Evolutionary conservation across 2,113 vertebrate species (phyloP).

Genomic region (Hypomesus transpacificus): DNA sequence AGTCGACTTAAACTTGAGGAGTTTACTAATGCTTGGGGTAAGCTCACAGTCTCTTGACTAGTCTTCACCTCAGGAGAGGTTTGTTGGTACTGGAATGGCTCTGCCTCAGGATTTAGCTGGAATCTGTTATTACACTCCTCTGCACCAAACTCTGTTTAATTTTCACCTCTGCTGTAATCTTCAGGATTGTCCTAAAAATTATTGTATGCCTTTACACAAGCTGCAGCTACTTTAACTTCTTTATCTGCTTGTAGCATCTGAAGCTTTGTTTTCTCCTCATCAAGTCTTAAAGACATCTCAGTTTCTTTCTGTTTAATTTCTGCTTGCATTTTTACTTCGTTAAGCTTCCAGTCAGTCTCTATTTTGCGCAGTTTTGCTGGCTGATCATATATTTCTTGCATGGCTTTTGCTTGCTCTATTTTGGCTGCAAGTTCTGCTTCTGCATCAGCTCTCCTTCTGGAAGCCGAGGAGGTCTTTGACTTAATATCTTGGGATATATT

Average conservation of each 20-base stretch:
- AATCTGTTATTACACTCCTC: neutral
- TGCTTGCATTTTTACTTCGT: neutral
- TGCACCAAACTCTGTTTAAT: no score
- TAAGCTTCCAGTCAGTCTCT: no score
- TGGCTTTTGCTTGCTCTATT: neutral
- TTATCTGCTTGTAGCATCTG: slow-evolving; percentile 13
- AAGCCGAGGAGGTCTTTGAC: neutral
- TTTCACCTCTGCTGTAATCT: neutral
- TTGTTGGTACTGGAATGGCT: slow-evolving; percentile 4
- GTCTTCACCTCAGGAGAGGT: neutral
- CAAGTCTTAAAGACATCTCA: neutral
- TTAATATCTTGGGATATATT: no score
- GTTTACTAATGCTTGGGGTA: slow-evolving; percentile 21
- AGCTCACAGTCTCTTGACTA: neutral
- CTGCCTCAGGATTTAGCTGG: slow-evolving; percentile 10
- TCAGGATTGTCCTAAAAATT: slow-evolving; percentile 2
- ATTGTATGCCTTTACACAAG: slow-evolving; percentile 2
- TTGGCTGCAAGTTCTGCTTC: slow-evolving; percentile 3
- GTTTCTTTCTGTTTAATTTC: neutral
- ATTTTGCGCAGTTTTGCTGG: neutral
- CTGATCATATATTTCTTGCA: slow-evolving; percentile 9
- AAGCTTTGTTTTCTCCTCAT: slow-evolving; percentile 16
- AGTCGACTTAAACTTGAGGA: slow-evolving; percentile 14
- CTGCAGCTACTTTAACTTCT: slow-evolving; percentile 25
- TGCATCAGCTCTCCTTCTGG: neutral